A percentile compares a stretch with the other conserved stretches of the same genome.
These are phyloP conservation scores for Clupea harengus DNA, from an alignment of 2,113 vertebrate genomes.

Conservation along the genomic window DNA sequence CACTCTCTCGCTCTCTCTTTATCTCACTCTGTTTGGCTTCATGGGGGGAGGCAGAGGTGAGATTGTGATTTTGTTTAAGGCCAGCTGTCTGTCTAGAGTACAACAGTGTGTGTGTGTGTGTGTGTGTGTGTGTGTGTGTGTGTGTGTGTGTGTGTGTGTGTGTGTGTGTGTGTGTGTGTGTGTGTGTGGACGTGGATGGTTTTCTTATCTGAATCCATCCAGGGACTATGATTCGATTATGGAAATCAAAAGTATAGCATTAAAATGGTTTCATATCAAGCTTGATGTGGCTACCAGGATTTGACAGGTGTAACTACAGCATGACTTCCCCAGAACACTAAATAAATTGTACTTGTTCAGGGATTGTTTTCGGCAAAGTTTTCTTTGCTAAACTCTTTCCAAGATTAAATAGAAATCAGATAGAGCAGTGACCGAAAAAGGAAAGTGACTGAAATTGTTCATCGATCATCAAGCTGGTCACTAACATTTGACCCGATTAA, in stretches of 20 bases:
- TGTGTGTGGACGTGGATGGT: neutral
- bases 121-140: neutral
- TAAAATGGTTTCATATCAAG: neutral
- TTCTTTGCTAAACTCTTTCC: neutral
- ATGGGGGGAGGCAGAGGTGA: neutral
- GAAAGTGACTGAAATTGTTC: neutral
- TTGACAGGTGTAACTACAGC: neutral
- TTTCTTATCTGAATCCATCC: neutral
- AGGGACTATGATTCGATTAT: neutral
- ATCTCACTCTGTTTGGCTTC: neutral
- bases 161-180: constrained; percentile 1
- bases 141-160: constrained; percentile 20
- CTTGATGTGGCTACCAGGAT: neutral
- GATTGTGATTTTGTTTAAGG: neutral
- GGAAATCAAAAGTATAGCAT: neutral
- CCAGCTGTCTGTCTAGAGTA: neutral
- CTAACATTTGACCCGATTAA: neutral
- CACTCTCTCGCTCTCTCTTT: neutral
- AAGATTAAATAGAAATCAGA: neutral
- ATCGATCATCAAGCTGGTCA: neutral
- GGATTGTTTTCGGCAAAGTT: neutral
- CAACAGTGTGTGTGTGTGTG: neutral
- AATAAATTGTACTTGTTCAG: neutral
- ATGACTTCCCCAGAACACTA: neutral
- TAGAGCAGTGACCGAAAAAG: neutral